Percentiles rank a stretch among this genome's conserved stretches.
These are phyloP conservation scores for Brachyopa scutellaris DNA, from an alignment of 2,888 invertebrate species.

Conservation along the genomic window DNA sequence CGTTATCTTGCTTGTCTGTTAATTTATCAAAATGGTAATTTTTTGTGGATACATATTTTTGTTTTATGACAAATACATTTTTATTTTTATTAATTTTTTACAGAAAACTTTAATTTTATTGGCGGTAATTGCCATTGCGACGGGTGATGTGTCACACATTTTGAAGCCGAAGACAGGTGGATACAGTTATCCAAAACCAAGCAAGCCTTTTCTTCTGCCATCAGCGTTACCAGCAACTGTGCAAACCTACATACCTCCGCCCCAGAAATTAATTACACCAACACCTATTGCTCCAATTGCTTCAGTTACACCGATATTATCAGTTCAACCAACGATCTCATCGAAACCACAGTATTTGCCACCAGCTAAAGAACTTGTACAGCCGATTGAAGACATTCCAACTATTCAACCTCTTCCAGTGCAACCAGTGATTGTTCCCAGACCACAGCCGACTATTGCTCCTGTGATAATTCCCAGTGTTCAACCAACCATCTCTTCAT, in stretches of 20 bases:
- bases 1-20: background rate
- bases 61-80: background rate
- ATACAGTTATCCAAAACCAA: constrained; percentile 49
- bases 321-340: too few relatives aligned
- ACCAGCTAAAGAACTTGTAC: too few relatives aligned
- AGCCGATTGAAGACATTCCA: too few relatives aligned
- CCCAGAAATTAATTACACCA: background rate
- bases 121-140: constrained; percentile 15
- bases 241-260: constrained; percentile 8
- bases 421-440: too few relatives aligned
- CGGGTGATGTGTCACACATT: constrained; percentile 56
- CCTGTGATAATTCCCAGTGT: too few relatives aligned
- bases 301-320: too few relatives aligned
- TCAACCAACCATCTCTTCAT: too few relatives aligned
- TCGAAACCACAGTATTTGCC: too few relatives aligned
- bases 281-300: background rate
- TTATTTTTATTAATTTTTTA: background rate
- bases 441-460: too few relatives aligned
- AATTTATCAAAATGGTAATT: constrained; percentile 39
- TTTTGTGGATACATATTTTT: background rate
- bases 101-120: constrained; percentile 41
- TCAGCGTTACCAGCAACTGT: background rate
- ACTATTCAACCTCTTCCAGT: too few relatives aligned
- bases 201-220: constrained; percentile 34
- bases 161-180: constrained; percentile 54